Conservation (phyloP, 2,797 vertebrate species). For the Dromococcyx pavoninus region DNA sequence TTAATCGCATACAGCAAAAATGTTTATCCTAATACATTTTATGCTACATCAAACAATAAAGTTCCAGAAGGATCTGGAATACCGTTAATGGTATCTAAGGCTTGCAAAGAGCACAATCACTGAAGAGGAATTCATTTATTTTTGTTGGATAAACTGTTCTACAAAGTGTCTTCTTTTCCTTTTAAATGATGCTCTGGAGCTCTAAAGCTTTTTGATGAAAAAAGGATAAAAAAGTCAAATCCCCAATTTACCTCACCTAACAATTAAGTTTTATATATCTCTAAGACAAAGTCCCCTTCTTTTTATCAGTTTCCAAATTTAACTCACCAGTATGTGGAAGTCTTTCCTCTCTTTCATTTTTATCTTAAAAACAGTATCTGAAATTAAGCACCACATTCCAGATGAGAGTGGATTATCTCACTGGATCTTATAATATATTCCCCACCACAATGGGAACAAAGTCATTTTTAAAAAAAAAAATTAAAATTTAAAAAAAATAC, state of each 20-base stretch:
- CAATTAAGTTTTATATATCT: neutral
- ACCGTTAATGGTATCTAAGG: neutral
- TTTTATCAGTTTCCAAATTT: neutral
- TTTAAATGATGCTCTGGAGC: neutral
- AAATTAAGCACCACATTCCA: neutral
- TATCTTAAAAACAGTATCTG: neutral
- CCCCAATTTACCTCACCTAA: neutral
- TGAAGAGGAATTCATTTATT: neutral
- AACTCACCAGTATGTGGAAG: neutral
- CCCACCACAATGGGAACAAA: neutral
- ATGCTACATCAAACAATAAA: neutral
- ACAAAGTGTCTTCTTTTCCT: neutral
- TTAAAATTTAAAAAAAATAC: neutral
- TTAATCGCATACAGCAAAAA: neutral
- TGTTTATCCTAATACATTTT: neutral
- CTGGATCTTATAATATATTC: neutral
- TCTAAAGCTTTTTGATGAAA: neutral
- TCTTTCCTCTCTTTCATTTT: neutral
- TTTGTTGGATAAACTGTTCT: neutral
- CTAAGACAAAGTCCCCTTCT: neutral
- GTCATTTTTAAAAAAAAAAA: neutral
- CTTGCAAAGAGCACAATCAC: neutral
- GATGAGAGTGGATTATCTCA: neutral
- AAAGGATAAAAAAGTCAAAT: neutral
- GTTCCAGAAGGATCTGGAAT: neutral